A percentile compares a stretch with the other conserved stretches of the same genome.
phyloP scores from a whole-genome alignment of 2,888 invertebrate species.

The Leptopilina drosophilae region DNA sequence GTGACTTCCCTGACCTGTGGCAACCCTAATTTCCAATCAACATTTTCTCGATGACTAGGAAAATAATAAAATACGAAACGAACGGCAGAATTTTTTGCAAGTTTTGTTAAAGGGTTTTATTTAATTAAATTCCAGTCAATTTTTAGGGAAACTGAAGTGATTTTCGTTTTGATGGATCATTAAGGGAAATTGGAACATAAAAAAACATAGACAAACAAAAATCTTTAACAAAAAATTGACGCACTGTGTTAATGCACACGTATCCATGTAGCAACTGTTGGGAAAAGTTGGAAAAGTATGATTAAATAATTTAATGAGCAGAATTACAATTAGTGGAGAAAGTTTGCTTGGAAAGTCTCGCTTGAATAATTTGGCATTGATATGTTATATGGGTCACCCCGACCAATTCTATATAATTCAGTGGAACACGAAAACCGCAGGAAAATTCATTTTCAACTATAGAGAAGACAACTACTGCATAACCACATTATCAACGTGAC shows the following conservation, averaged over 20 bases:
- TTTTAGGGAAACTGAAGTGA: too few species aligned
- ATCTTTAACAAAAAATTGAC: background rate
- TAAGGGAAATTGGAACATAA: background rate
- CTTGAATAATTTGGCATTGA: slow-evolving; percentile 6
- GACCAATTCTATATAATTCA: slow-evolving; percentile 9
- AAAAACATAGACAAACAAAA: background rate
- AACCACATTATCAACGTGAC: slow-evolving; percentile 30
- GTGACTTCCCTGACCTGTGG: too few species aligned
- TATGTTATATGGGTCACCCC: background rate
- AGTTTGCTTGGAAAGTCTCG: background rate
- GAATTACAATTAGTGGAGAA: slow-evolving; percentile 12
- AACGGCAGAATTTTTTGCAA: too few species aligned
- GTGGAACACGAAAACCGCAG: slow-evolving; percentile 10
- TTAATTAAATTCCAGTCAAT: too few species aligned
- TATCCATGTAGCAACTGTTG: background rate
- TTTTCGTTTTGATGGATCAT: too few species aligned
- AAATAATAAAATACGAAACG: too few species aligned
- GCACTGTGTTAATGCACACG: background rate
- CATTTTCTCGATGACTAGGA: too few species aligned
- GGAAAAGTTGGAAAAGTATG: background rate
- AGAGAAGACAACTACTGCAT: background rate
- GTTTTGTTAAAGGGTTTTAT: too few species aligned
- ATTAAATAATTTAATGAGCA: background rate
- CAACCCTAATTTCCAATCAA: too few species aligned
- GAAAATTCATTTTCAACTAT: slow-evolving; percentile 21